These are phyloP conservation scores for Lota lota DNA, from an alignment of 2,113 vertebrate genomes.

Conservation along the genomic window DNA sequence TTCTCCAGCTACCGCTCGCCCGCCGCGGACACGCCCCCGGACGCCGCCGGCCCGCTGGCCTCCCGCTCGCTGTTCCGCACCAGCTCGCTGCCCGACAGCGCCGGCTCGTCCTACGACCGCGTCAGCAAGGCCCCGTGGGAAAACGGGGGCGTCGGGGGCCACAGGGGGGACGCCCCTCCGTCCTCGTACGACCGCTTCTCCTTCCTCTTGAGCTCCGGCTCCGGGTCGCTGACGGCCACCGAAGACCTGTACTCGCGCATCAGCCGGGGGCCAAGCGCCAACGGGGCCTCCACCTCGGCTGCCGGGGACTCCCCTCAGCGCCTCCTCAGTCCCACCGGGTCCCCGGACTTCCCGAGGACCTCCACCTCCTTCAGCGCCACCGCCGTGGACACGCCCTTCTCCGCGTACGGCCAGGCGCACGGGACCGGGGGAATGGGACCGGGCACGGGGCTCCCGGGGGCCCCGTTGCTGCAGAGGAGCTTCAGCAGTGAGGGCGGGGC, in stretches of 20 bases:
- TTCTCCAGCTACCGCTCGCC: constrained; percentile 64
- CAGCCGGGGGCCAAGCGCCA: constrained; percentile 26
- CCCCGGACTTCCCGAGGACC: constrained; percentile 39
- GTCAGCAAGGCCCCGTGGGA: not conserved
- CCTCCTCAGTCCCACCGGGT: constrained; percentile 39
- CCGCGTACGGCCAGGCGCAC: constrained; percentile 27
- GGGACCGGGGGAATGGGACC: constrained; percentile 12
- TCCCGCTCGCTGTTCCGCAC: constrained; percentile 36
- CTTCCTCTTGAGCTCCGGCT: constrained; percentile 40
- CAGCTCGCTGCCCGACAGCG: constrained; percentile 53
- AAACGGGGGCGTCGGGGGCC: not conserved
- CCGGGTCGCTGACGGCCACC: constrained; percentile 35
- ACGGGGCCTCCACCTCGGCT: constrained; percentile 16
- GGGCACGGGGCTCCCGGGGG: not conserved
- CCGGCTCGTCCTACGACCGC: constrained; percentile 13
- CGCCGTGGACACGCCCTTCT: constrained; percentile 29
- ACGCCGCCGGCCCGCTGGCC: constrained; percentile 23
- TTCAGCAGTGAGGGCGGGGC: constrained; percentile 33
- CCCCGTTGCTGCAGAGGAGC: constrained; percentile 57
- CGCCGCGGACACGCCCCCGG: constrained; percentile 27
- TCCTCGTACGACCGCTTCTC: constrained; percentile 60
- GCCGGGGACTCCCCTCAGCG: constrained; percentile 33
- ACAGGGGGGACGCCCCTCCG: not conserved
- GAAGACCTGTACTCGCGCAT: constrained; percentile 31
- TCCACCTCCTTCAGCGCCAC: not conserved